Conservation (phyloP, 2,113 vertebrate species). For the Solenodon paradoxus region DNA sequence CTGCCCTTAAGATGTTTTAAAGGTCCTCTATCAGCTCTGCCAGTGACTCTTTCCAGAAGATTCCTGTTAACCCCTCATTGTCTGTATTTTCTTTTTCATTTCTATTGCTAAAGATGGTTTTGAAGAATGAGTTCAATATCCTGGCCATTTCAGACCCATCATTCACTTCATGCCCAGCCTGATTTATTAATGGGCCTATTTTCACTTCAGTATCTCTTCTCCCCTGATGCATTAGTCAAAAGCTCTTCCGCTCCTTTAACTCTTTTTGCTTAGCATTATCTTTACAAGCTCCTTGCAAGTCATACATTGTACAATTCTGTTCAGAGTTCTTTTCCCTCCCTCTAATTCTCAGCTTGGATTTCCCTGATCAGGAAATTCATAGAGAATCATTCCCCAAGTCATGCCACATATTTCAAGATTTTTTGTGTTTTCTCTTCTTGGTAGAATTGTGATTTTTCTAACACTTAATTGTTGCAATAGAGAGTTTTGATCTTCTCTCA, state of each 20-base stretch:
- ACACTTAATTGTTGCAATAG: not conserved
- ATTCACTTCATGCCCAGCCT: not conserved
- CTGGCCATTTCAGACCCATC: not conserved
- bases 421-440: not conserved
- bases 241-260: not conserved
- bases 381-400: not conserved
- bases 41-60: not conserved
- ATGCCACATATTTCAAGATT: not conserved
- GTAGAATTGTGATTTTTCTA: not conserved
- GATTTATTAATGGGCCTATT: not conserved
- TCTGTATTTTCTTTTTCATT: not conserved
- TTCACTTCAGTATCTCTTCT: not conserved
- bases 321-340: not conserved
- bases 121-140: constrained; percentile 59
- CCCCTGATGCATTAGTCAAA: not conserved
- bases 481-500: not conserved
- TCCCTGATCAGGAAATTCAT: not conserved
- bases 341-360: not conserved
- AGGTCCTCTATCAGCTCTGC: not conserved
- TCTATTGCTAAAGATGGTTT: not conserved
- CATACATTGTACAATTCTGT: not conserved
- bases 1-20: not conserved
- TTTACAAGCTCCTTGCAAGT: not conserved
- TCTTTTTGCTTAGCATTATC: not conserved
- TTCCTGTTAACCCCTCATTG: not conserved